Conservation (phyloP, 2,113 vertebrate species). For the Mirza zaza region DNA sequence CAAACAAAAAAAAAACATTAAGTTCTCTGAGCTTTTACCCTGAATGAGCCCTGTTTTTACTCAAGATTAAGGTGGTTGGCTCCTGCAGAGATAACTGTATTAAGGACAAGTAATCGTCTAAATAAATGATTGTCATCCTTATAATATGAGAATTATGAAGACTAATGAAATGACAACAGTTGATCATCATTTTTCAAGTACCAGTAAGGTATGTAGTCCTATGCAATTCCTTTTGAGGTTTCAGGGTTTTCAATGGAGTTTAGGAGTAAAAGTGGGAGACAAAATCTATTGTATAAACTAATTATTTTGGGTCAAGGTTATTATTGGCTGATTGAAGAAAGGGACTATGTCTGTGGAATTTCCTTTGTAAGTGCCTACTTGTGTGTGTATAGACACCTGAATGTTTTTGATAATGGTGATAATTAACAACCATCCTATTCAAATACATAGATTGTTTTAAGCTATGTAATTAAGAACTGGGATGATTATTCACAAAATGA, state of each 20-base stretch:
- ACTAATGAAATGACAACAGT: neutral
- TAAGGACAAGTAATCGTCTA: neutral
- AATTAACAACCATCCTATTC: conserved; percentile 9
- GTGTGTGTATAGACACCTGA: neutral
- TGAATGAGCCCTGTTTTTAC: neutral
- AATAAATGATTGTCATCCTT: neutral
- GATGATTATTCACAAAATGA: conserved; percentile 35
- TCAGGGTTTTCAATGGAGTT: neutral
- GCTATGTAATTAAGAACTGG: conserved; percentile 43
- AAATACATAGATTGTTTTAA: neutral
- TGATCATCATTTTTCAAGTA: neutral
- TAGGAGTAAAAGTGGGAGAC: conserved; percentile 4
- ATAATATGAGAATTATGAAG: neutral
- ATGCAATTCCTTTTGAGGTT: neutral
- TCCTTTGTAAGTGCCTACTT: conserved; percentile 46
- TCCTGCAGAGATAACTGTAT: neutral
- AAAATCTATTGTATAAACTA: conserved; percentile 14
- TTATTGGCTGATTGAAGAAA: neutral
- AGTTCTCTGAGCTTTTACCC: neutral
- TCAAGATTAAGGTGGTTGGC: neutral
- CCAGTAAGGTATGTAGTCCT: neutral
- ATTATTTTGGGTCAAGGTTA: conserved; percentile 15
- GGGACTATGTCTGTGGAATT: conserved; percentile 40
- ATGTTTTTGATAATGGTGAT: conserved; percentile 17
- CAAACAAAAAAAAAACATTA: neutral